These are phyloP conservation scores for Rugalucina vietnamica DNA, from an alignment of 2,888 invertebrate genomes.

Conservation along the genomic window DNA sequence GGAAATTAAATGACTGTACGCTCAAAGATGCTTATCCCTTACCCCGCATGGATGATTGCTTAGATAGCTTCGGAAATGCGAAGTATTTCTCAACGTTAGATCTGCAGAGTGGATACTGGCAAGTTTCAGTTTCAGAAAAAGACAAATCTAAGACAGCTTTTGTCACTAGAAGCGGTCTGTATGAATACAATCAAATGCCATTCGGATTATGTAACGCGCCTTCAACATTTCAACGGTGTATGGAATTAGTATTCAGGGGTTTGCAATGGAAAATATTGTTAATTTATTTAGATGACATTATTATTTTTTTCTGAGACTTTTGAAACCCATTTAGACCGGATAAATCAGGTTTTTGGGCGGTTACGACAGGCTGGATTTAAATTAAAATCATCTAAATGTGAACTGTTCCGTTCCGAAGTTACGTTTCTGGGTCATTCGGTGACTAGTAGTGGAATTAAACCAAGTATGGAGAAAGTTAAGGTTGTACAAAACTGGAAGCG, in stretches of 20 bases:
- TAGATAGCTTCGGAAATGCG: slow-evolving; percentile 31
- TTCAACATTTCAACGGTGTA: slow-evolving; percentile 15
- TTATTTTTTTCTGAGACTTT: slow-evolving; percentile 34
- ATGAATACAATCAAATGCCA: slow-evolving; percentile 16
- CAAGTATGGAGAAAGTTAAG: slow-evolving; percentile 31
- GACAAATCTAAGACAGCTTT: slow-evolving; percentile 31
- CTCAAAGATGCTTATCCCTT: slow-evolving; percentile 37
- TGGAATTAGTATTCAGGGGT: slow-evolving; percentile 31
- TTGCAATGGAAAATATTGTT: slow-evolving; percentile 33
- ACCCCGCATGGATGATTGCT: slow-evolving; percentile 38
- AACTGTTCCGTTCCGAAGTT: slow-evolving; percentile 38
- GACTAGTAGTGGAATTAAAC: slow-evolving; percentile 34
- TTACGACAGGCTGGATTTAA: slow-evolving; percentile 43
- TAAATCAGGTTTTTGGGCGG: slow-evolving; percentile 53
- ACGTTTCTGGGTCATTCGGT: slow-evolving; percentile 53
- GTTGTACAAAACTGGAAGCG: slow-evolving; percentile 36
- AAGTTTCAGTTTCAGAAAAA: slow-evolving; percentile 23
- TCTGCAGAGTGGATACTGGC: slow-evolving; percentile 25
- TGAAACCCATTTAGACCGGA: slow-evolving; percentile 43
- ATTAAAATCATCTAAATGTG: slow-evolving; percentile 50
- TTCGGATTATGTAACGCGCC: slow-evolving; percentile 5
- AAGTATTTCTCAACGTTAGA: slow-evolving; percentile 27
- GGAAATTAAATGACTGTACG: slow-evolving; percentile 43
- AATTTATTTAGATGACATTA: slow-evolving; percentile 39
- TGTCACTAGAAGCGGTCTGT: slow-evolving; percentile 1